A percentile compares a stretch with the other conserved stretches of the same genome.
Conservation (phyloP, 1,140 invertebrate species). For the Drosophila trapezifrons region DNA sequence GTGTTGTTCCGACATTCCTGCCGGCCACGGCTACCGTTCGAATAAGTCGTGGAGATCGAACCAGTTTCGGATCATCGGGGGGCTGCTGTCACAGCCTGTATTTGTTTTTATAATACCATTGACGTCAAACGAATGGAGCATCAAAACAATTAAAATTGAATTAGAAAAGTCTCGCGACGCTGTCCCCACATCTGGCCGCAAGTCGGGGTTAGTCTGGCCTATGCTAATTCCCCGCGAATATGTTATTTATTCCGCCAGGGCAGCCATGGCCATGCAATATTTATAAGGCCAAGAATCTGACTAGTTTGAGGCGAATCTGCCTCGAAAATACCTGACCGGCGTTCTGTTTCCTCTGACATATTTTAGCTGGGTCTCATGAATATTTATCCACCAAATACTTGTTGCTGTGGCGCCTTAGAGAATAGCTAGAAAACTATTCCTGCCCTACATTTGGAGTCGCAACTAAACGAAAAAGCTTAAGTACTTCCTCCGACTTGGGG, state of each 20-base stretch:
- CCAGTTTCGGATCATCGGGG: constrained; percentile 56
- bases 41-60: constrained; percentile 45
- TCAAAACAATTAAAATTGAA: constrained; percentile 73
- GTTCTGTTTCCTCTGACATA: constrained; percentile 34
- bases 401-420: constrained; percentile 47
- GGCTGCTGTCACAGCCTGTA: constrained; percentile 31
- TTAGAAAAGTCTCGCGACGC: constrained; percentile 69
- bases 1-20: constrained; percentile 31
- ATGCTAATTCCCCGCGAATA: constrained; percentile 64
- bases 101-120: constrained; percentile 80
- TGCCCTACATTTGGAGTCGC: constrained; percentile 2
- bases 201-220: constrained; percentile 25
- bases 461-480: background rate
- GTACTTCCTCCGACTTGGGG: background rate
- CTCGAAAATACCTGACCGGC: constrained; percentile 28
- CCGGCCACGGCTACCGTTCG: constrained; percentile 17
- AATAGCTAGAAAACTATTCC: constrained; percentile 1
- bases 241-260: constrained; percentile 27
- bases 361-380: constrained; percentile 15
- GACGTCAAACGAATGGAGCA: constrained; percentile 71
- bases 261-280: constrained; percentile 29
- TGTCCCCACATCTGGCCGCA: constrained; percentile 39
- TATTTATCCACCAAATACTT: constrained; percentile 30
- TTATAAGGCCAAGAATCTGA: constrained; percentile 34
- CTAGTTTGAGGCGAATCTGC: constrained; percentile 15